These are phyloP conservation scores for Drosophila paramelanica DNA, from an alignment of 2,888 invertebrate species.

Conservation along the genomic window DNA sequence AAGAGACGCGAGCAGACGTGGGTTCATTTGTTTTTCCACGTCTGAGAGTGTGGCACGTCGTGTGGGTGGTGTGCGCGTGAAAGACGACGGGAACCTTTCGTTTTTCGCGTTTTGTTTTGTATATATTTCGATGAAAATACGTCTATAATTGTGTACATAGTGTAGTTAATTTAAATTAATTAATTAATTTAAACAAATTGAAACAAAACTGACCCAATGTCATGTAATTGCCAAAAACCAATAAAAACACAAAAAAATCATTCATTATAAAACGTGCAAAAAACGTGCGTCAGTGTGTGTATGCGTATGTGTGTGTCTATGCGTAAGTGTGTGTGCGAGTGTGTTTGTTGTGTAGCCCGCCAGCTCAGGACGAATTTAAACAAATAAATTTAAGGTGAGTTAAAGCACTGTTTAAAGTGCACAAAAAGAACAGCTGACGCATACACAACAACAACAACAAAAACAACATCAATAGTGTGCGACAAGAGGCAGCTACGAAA, in stretches of 20 bases:
- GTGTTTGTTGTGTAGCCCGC: slow-evolving; percentile 33
- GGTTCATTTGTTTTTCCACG: slow-evolving; percentile 63
- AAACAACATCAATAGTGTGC: slow-evolving; percentile 21
- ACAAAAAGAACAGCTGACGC: slow-evolving; percentile 66
- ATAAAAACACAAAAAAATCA: slow-evolving; percentile 50
- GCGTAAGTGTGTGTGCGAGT: slow-evolving; percentile 23
- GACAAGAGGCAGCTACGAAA: slow-evolving; percentile 14
- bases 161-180: slow-evolving; percentile 59
- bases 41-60: slow-evolving; percentile 64
- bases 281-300: slow-evolving; percentile 60
- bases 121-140: slow-evolving; percentile 64
- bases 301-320: slow-evolving; percentile 28
- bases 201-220: slow-evolving; percentile 44
- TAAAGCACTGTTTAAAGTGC: slow-evolving; percentile 28
- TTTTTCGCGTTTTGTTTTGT: slow-evolving; percentile 77
- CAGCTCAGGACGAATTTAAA: slow-evolving; percentile 67
- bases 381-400: slow-evolving; percentile 68
- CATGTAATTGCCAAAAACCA: slow-evolving; percentile 64
- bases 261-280: slow-evolving; percentile 57
- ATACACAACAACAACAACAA: slow-evolving; percentile 46
- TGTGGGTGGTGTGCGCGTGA: slow-evolving; percentile 66
- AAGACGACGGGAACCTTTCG: slow-evolving; percentile 66
- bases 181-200: slow-evolving; percentile 30
- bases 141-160: slow-evolving; percentile 65
- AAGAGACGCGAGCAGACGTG: slow-evolving; percentile 31